Conservation (phyloP, 2,797 vertebrate species). For the Triplophysa bombifrons region DNA sequence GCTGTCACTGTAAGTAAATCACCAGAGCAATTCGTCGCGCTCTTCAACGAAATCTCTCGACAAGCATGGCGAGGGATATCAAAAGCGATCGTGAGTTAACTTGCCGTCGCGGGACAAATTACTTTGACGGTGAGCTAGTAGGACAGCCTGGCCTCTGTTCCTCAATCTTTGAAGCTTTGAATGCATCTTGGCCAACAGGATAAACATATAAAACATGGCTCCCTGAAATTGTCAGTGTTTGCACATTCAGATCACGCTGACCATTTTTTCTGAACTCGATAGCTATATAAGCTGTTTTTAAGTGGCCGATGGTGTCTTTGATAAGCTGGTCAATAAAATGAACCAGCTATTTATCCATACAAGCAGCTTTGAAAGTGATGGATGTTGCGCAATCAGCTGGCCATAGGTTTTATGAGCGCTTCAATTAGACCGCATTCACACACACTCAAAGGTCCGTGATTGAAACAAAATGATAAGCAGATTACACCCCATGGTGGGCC, state of each 20-base stretch:
- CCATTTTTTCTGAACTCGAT: neutral
- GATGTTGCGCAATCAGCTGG: conserved; percentile 48
- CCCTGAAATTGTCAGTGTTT: neutral
- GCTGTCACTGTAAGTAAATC: conserved; percentile 54
- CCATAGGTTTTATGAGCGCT: conserved; percentile 46
- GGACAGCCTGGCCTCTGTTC: neutral
- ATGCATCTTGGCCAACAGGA: neutral
- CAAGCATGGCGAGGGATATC: conserved; percentile 44
- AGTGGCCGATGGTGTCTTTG: conserved; percentile 14
- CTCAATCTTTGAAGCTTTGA: conserved; percentile 6
- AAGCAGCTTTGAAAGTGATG: conserved; percentile 53
- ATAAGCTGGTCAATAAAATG: conserved; percentile 57
- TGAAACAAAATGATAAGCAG: conserved; percentile 41
- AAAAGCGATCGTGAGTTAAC: conserved; percentile 41
- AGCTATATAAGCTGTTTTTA: conserved; percentile 30
- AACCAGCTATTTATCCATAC: conserved; percentile 42
- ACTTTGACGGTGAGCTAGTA: conserved; percentile 38
- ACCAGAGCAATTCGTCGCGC: conserved; percentile 39
- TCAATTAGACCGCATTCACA: conserved; percentile 47
- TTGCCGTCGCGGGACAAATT: conserved; percentile 44
- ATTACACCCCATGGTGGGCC: neutral
- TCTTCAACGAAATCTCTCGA: conserved; percentile 41
- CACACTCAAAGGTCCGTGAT: conserved; percentile 45
- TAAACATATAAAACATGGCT: neutral
- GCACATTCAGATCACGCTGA: neutral